Base-by-base conservation (phyloP, 2,113 vertebrate genomes). In the Calyptommatus sinebrachiatus region DNA sequence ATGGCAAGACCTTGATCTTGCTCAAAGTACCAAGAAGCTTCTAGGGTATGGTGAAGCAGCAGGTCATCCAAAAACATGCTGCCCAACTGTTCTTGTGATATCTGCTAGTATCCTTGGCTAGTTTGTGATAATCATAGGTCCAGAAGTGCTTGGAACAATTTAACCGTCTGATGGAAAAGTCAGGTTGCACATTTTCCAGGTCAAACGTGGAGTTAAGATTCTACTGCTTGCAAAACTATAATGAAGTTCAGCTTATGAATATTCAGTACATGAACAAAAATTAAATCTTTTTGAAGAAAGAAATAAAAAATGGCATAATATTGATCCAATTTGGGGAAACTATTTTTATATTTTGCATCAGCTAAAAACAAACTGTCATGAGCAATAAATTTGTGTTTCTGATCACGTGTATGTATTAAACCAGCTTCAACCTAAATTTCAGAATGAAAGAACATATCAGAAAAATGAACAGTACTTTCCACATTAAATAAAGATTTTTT, bases 11-110 rank as follows among this genome's bases (percentile, higher is more conserved):
- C 83, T 26, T 88, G 84, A 79, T 88, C 84, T 76, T 29, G 88
- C 84, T 73, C 87, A 90, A 82, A 89, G 89, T 1, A 57, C 72
- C 81, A 89, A 86, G 77, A 83, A 86, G 78, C 31, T 21, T 69
- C 57, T 86, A 85, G 70, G 8, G 76, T 70, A 26, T 61, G 45
- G 66, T 2, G 1, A 73, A 85, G 70, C 87, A 83, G 81, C 0
- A 1, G 81, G 78, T 86, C 85, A 75, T 81, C 74, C 62, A 80
- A 70, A 80, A 85, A 31, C 1, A 1, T 9, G 71, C 69, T 45
- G 7, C 66, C 68, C 77, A 85, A 77, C 26, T 71, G 62, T 79
- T 6, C 1, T 21, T 35, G 68, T 29, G 46, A 75, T 84, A 75
- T 8, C 78, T 48, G 69, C 1, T 57, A 61, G 24, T 5, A 28